These are phyloP conservation scores for Drosophila sucinea DNA, from an alignment of 1,140 invertebrate genomes.

Conservation along the genomic window DNA sequence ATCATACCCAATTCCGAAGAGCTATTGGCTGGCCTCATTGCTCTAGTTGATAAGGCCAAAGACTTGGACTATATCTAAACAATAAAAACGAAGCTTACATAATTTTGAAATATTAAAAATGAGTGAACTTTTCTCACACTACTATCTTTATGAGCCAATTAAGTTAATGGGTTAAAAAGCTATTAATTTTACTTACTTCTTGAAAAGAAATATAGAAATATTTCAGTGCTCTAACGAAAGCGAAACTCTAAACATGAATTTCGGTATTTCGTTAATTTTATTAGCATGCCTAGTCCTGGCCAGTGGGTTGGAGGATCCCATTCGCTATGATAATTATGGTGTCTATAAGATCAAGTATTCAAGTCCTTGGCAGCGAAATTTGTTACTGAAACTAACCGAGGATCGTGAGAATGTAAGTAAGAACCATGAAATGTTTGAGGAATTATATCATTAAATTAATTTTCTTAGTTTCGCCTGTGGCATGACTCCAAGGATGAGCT, in stretches of 20 bases:
- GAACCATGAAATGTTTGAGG: background rate
- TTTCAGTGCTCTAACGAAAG: conserved; percentile 27
- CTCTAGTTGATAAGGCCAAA: conserved; percentile 69
- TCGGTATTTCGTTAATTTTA: background rate
- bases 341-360: conserved; percentile 58
- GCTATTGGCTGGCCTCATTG: conserved; percentile 90
- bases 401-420: conserved; percentile 42
- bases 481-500: conserved; percentile 43
- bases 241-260: conserved; percentile 41
- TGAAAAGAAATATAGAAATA: background rate
- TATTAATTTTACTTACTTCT: background rate
- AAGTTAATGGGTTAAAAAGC: background rate
- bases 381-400: conserved; percentile 31
- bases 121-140: background rate
- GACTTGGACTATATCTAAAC: background rate
- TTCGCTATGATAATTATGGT: conserved; percentile 62
- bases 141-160: conserved; percentile 3
- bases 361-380: conserved; percentile 37
- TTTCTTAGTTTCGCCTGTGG: conserved; percentile 60
- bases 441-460: background rate
- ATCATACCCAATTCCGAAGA: conserved; percentile 94
- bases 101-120: background rate
- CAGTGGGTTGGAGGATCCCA: conserved; percentile 21
- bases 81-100: background rate
- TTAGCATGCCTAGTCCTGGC: conserved; percentile 2